Evolutionary conservation across 2,797 vertebrate genomes (phyloP), one percentile per base, ranked within the genome.

Genomic region (Tadarida brasiliensis): DNA sequence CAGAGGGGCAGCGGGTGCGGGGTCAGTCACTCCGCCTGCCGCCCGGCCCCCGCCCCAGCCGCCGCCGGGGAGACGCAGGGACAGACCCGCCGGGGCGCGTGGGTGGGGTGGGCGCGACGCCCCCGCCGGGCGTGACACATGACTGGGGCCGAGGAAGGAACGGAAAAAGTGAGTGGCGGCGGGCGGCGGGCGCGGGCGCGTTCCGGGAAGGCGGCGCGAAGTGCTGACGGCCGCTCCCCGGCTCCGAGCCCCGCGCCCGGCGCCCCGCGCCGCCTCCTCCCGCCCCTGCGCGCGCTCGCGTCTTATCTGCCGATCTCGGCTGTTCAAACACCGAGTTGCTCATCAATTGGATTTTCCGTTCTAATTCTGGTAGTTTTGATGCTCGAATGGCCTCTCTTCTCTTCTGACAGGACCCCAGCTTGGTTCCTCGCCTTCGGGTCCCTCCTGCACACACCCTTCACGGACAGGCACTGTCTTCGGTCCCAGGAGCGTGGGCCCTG

Each of bases 101-200:
- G 88, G 97, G 92, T 0, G 92, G 26, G 30, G 47, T 47, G 84
- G 83, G 73, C 3, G 51, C 26, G 57, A 12, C 0, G 87, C 68
- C 90, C 59, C 30, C 26, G 47, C 9, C 0, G 20, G 81, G 80
- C 0, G 17, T 87, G 93, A 95, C 96, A 81, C 85, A 17, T 0
- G 28, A 14, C 74, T 6, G 28, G 51, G 87, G 94, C 88, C 33
- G 56, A 14, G 90, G 35, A 35, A 39, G 30, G 67, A 67, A 70
- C 0, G 96, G 96, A 96, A 96, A 97, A 74, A 91, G 26, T 96
- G 97, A 97, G 91, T 82, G 68, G n/a, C 35, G 54, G 68, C 76
- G 1, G 82, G 44, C 73, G 86, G 77, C 4, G 67, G 68, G 33
- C 28, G 61, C 19, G 65, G 87, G 78, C 5, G 68, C 67, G 24